phyloP scores from a whole-genome alignment of 1,140 invertebrate genomes.

The Anadara kagoshimensis region DNA sequence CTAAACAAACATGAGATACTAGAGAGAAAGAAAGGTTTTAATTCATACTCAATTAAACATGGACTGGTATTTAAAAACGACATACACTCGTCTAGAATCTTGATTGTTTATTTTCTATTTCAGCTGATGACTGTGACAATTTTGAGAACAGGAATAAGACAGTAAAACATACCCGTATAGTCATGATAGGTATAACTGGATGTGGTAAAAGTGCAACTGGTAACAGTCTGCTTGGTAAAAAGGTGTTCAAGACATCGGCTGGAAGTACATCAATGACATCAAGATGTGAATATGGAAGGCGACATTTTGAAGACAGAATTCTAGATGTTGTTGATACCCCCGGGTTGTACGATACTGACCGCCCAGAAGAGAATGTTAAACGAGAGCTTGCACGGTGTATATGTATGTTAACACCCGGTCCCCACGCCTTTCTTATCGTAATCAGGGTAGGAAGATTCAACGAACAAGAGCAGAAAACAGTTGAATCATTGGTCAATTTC shows the following conservation, averaged over 20 bases:
- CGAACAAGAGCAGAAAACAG: slow-evolving; percentile 16
- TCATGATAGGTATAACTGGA: slow-evolving; percentile 34
- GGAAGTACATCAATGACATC: slow-evolving; percentile 14
- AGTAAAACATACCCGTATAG: slow-evolving; percentile 2
- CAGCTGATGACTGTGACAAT: no score
- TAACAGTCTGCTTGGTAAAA: slow-evolving; percentile 21
- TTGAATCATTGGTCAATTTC: slow-evolving; percentile 8
- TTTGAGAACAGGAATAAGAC: no score
- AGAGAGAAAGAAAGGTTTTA: no score
- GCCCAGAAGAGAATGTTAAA: slow-evolving; percentile 13
- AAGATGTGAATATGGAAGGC: slow-evolving; percentile 9
- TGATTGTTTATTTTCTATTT: no score
- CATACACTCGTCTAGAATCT: no score
- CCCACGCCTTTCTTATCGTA: slow-evolving; percentile 38
- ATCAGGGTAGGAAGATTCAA: slow-evolving; percentile 30
- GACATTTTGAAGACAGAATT: neutral
- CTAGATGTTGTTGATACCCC: slow-evolving; percentile 37
- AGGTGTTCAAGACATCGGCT: neutral
- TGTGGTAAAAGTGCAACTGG: slow-evolving; percentile 27
- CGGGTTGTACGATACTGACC: slow-evolving; percentile 29
- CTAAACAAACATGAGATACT: no score
- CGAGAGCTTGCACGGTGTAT: slow-evolving; percentile 34
- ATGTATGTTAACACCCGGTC: slow-evolving; percentile 34
- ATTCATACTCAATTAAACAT: no score
- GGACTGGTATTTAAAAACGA: no score